A percentile compares a stretch with the other conserved stretches of the same genome.
These are phyloP conservation scores for Hydrozoanthus tunicans DNA, from an alignment of 64 coral and sea anemone species.

Conservation along the genomic window DNA sequence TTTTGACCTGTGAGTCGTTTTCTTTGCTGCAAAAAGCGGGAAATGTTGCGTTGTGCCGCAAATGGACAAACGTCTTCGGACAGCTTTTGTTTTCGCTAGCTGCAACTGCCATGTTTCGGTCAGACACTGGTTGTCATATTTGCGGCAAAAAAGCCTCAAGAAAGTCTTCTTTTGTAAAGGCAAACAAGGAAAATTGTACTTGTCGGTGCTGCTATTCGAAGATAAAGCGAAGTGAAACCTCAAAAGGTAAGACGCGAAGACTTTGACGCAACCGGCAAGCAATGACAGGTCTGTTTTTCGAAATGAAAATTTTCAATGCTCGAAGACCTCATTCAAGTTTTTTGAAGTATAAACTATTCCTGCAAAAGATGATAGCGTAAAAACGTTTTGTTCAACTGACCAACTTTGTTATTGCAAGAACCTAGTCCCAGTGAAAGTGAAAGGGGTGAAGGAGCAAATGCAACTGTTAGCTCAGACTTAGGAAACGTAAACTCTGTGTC, in stretches of 20 bases:
- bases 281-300: too few species aligned
- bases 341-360: not conserved
- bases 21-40: not conserved
- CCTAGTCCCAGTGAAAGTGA: not conserved
- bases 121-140: not conserved
- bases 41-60: not conserved
- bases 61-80: not conserved
- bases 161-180: not conserved
- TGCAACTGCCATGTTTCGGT: not conserved
- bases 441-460: not conserved
- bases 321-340: not conserved
- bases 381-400: not conserved
- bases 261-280: not conserved
- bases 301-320: too few species aligned
- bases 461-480: not conserved
- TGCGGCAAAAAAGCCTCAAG: not conserved
- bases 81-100: conserved; percentile 7
- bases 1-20: not conserved
- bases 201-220: not conserved
- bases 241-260: not conserved
- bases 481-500: not conserved
- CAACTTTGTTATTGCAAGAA: not conserved
- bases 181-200: not conserved
- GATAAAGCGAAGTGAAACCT: not conserved
- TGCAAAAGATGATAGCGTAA: not conserved